Base-by-base conservation (phyloP, 2,113 vertebrate genomes). In the Numenius arquata region DNA sequence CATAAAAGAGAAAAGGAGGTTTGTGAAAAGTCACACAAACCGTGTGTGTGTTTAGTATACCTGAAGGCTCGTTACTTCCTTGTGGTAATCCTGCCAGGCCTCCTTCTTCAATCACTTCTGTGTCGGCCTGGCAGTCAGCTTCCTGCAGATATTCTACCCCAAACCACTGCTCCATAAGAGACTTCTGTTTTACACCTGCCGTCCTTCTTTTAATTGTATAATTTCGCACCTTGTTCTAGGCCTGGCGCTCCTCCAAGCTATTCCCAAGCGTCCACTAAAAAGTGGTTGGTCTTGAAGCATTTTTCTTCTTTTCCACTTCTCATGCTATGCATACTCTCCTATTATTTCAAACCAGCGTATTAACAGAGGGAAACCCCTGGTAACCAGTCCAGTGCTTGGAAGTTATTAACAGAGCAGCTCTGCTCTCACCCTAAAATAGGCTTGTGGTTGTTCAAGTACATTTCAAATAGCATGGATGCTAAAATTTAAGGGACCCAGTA, bases 111-210 rank as follows among this genome's bases (percentile, higher is more conserved):
- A 92, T 95, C 91, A 29, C 71, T 89, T 68, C 92, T 84, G 90
- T 97, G 96, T 94, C 32, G 6, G 65, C 58, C 94, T 96, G 90
- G 92, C 96, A 87, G 92, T 84, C 86, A 36, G 84, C 66, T 96
- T 97, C 92, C 96, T 96, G 94, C 58, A 82, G 70, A 68, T 91
- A 82, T 65, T 93, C 45, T 61, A 89, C 80, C 56, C 75, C 55
- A 93, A 93, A 92, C 90, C 92, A n/a, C 94, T 53, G 89, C 86
- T 94, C 93, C 79, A 86, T 94, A 96, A 96, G 93, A 90, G 95
- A 84, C 88, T 96, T 95, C 96, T 96, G 92, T 96, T 95, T 95
- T 95, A 97, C 95, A 97, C 95, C 96, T 96, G 96, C 95, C 84
- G 61, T 82, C 89, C 85, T 91, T 68, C 86, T 94, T 86, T 89